These are phyloP conservation scores for Idris sp. DNA, from an alignment of 1,140 invertebrate genomes.

Conservation along the genomic window DNA sequence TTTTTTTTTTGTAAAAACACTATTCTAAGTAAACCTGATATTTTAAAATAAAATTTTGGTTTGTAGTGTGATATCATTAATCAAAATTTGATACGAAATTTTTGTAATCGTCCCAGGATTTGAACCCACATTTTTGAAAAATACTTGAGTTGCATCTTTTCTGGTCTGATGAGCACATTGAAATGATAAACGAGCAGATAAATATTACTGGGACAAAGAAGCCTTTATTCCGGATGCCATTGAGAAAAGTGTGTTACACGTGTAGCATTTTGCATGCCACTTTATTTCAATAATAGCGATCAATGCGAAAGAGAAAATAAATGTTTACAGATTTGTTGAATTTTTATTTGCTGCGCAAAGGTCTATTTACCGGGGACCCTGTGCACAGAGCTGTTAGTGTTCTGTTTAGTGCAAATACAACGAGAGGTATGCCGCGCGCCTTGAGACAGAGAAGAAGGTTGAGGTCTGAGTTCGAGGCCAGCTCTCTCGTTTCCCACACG, in stretches of 20 bases:
- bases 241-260: conserved; percentile 36
- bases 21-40: no score
- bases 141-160: no score
- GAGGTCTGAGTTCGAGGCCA: conserved; percentile 63
- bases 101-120: no score
- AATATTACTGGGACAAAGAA: conserved; percentile 40
- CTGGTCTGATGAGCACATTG: background rate
- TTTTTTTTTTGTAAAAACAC: no score
- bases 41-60: no score
- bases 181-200: conserved; percentile 9
- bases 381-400: conserved; percentile 14
- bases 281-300: conserved; percentile 29
- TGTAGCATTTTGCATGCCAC: conserved; percentile 25
- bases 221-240: conserved; percentile 33
- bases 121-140: no score
- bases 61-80: no score
- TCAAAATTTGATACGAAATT: no score
- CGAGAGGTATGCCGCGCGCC: conserved; percentile 31
- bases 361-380: no score
- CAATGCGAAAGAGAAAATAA: background rate
- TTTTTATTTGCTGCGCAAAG: no score
- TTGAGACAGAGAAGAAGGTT: conserved; percentile 56
- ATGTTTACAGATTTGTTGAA: background rate
- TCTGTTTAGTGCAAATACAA: conserved; percentile 42
- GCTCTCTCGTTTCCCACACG: conserved; percentile 59